Evolutionary conservation across 2,113 vertebrate genomes (phyloP).

Genomic region (Forbesichthys papilliferus): DNA sequence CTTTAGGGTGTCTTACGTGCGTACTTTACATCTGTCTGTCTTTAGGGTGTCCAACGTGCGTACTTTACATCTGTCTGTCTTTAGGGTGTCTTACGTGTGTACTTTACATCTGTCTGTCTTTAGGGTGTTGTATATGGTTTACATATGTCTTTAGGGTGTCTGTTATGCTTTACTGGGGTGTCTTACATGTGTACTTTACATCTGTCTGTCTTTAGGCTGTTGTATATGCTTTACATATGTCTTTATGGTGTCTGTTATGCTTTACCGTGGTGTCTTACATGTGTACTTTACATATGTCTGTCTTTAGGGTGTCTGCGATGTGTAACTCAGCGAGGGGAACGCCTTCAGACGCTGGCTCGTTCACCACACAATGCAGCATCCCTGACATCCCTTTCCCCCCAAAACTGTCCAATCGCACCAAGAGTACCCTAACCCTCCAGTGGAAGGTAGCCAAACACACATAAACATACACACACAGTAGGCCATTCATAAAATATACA

Average conservation of each 20-base stretch:
- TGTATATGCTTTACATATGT: no score
- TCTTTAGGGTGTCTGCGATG: conserved; percentile 83
- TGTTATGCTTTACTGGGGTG: not conserved
- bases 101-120: no score
- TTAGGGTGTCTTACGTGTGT: no score
- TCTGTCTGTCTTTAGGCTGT: no score
- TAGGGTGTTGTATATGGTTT: no score
- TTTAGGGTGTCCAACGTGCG: not conserved
- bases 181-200: not conserved
- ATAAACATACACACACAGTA: not conserved
- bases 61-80: no score
- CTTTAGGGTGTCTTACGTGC: not conserved
- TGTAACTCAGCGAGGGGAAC: conserved; percentile 91
- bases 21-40: no score
- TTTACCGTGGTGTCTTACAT: not conserved
- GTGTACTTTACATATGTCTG: conserved; percentile 2
- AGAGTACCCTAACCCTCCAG: conserved; percentile 90
- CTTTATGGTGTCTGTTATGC: conserved; percentile 68
- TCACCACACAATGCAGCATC: conserved; percentile 91
- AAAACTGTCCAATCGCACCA: conserved; percentile 89
- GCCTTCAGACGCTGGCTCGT: conserved; percentile 87
- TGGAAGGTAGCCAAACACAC: conserved; percentile 85
- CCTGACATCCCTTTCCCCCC: conserved; percentile 89
- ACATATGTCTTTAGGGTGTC: no score
- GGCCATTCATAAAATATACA: no score